These are phyloP conservation scores for Onychorhynchus coronatus DNA, from an alignment of 2,113 vertebrate genomes.

Conservation along the genomic window DNA sequence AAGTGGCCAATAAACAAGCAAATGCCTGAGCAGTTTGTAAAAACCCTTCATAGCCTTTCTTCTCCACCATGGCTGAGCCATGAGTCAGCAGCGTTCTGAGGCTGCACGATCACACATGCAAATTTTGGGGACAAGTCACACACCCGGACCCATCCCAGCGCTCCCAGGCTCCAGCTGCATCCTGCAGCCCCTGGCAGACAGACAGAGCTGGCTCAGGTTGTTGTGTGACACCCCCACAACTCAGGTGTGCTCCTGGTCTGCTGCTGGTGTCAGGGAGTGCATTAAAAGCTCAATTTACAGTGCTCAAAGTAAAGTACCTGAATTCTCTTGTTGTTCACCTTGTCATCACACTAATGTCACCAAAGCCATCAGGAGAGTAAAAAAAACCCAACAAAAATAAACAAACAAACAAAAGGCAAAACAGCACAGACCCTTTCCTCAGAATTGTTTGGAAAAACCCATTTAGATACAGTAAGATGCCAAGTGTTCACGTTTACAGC, in stretches of 20 bases:
- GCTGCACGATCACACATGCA: neutral
- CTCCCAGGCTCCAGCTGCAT: neutral
- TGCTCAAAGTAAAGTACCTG: neutral
- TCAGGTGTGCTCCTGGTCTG: neutral
- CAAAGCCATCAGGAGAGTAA: accelerated
- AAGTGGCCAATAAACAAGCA: neutral
- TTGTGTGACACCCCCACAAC: neutral
- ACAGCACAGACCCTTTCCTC: too few species aligned
- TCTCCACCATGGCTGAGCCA: neutral
- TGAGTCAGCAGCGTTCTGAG: neutral
- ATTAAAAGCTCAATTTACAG: neutral
- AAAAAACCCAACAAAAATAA: neutral
- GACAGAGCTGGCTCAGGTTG: neutral
- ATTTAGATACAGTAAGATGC: neutral
- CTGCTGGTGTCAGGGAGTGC: neutral
- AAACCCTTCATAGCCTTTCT: neutral
- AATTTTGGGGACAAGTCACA: neutral
- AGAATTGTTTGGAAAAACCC: neutral
- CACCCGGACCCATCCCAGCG: neutral
- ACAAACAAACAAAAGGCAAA: neutral
- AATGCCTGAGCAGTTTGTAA: neutral
- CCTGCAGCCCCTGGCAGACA: neutral
- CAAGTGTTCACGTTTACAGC: neutral
- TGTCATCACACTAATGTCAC: accelerated
- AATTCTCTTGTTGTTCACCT: neutral